phyloP scores from a whole-genome alignment of 1,140 invertebrate species.

The Caerostris darwini region DNA sequence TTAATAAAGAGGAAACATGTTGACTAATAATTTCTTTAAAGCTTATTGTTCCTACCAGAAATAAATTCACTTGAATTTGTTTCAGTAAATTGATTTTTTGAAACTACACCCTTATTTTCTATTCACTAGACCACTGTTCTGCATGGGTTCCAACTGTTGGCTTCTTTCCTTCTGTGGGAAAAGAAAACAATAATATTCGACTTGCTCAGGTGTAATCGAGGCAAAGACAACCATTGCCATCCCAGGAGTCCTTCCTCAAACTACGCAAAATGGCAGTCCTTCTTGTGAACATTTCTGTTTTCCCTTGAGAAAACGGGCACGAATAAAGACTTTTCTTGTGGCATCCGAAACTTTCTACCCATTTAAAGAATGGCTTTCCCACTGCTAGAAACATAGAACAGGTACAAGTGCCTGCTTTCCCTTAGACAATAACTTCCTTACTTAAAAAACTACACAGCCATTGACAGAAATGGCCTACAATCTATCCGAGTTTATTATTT shows the following conservation, averaged over 20 bases:
- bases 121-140: neutral
- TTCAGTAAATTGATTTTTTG: too few species aligned
- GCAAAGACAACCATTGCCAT: slow-evolving; percentile 8
- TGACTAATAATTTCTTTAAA: too few species aligned
- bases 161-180: neutral
- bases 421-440: neutral
- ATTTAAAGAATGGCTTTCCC: slow-evolving; percentile 24
- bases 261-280: neutral
- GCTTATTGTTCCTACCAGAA: too few species aligned
- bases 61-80: too few species aligned
- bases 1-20: too few species aligned
- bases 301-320: neutral
- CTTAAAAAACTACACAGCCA: neutral
- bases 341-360: neutral
- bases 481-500: neutral
- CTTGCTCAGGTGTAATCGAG: neutral
- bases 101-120: too few species aligned
- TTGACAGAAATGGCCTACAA: neutral
- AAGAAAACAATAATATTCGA: slow-evolving; percentile 14
- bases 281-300: neutral
- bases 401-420: slow-evolving; percentile 6
- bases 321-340: slow-evolving; percentile 16
- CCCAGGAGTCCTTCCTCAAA: neutral
- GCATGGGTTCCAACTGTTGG: neutral
- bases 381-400: neutral